phyloP scores from a whole-genome alignment of 1,140 invertebrate genomes.

The Holcopasites calliopsidis region DNA sequence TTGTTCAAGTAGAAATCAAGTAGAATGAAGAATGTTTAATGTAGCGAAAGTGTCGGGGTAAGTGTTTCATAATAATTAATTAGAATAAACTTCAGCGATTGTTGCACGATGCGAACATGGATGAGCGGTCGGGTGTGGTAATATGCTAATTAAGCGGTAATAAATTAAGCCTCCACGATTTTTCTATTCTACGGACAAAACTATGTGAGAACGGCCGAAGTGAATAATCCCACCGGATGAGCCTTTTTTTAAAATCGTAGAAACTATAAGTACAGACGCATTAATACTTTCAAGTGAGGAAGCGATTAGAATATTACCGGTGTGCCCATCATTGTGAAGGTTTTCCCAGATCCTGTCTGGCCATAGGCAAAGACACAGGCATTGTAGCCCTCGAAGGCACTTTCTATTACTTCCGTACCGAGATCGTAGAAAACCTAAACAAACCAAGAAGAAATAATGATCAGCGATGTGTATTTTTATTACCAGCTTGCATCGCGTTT shows the following conservation, averaged over 20 bases:
- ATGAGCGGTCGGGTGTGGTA: constrained; percentile 1
- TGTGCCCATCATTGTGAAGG: constrained; percentile 99
- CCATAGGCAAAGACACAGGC: constrained; percentile 98
- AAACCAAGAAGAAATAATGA: constrained; percentile 8
- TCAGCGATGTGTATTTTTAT: neutral
- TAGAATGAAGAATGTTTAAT: too few species aligned
- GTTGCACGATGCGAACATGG: neutral
- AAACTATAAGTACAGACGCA: too few species aligned
- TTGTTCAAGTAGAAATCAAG: neutral
- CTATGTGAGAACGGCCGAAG: neutral
- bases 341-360: constrained; percentile 98
- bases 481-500: too few species aligned
- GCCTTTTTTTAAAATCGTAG: too few species aligned
- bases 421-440: constrained; percentile 91
- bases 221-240: too few species aligned
- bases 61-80: constrained; percentile 10
- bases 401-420: constrained; percentile 94
- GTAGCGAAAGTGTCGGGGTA: neutral
- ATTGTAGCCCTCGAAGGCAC: constrained; percentile 98
- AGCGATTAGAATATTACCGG: constrained; percentile 78
- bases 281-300: too few species aligned
- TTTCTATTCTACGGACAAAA: neutral
- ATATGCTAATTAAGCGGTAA: neutral
- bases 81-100: neutral
- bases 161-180: neutral